Evolutionary conservation across 1,140 invertebrate species (phyloP), one percentile per base, ranked within the genome.

Genomic region (Drosophila cardini): DNA sequence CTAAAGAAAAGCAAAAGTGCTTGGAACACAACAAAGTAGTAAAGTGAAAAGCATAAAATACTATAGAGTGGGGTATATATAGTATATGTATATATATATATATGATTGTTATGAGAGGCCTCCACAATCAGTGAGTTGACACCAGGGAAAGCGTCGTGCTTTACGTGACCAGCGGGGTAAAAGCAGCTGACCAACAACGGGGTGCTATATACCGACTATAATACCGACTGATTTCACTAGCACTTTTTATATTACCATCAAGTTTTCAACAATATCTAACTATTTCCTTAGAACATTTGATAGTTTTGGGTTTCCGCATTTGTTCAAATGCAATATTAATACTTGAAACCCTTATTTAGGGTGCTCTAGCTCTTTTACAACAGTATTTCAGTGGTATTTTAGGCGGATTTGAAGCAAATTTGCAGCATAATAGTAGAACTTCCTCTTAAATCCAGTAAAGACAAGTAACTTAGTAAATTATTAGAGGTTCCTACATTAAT

Each of bases 1-100:
- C 77, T 62, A 64, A 74, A 78, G 56, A 74, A 85, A 85, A 85
- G 81, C 81, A 85, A 85, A 69, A 85, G 81, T 84, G 80, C 76
- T 72, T 72, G 58, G 79, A 76, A 5, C 21, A 26, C 21, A 68
- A 53, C 46, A 77, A 80, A 81, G 13, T 43, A 26, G 4, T 16
- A 5, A 16, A 52, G 30, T 32, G 13, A 73, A 73, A 84, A 83
- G 48, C 36, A 63, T 63, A 71, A 75, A 58, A 48, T 55, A 71
- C 56, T 60, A 53, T 63, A 50, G 9, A 60, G 21, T 45, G 45
- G 63, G 36, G 63, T 38, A 34, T 50, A 43, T 32, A 21, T 50
- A 26, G 46, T 30, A 26, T 9, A 26, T 26, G 5, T 2, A 26
- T 26, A 43, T 43, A 9, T 36, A 32, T 34, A 79, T 60, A 50